Evolutionary conservation across 2,888 invertebrate species (phyloP), one percentile per base, ranked within the genome.

Genomic region (Leptinotarsa peninsularis): DNA sequence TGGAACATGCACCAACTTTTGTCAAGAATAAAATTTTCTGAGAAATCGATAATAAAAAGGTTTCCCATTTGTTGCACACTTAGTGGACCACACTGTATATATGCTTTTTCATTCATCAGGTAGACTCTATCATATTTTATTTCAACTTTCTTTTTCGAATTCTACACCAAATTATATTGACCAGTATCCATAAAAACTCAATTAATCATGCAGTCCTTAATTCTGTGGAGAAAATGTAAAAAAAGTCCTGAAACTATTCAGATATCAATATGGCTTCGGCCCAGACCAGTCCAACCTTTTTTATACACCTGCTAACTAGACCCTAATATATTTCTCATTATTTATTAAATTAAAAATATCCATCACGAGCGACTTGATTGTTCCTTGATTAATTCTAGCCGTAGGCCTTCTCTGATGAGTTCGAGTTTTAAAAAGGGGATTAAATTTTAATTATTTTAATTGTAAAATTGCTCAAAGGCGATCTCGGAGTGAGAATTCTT

Each of bases 261-360:
- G 63, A 63, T 63, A 63, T 63, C 63, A 63, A 63, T 63, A 63
- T 63, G 63, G 63, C 43, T 63, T 43, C 43, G 78, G 67, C 77
- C 76, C 76, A 78, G 76, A 80, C 75, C 80, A 77, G 85, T 74
- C 83, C 86, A 79, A 75, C 86, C 86, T 85, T 86, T 85, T 87
- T 86, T 85, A 83, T 86, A 83, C 87, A 87, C 87, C 87, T 87
- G 87, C 86, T 87, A 87, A 87, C 86, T 87, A 87, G 86, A 82
- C 82, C 85, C 83, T 85, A 86, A 86, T 87, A 84, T 83, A 85
- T 87, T 86, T 86, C 85, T 86, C 87, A 87, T 88, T 88, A 88
- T 88, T 88, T 88, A 88, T 88, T 88, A 88, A 88, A 88, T 87
- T 87, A 88, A 87, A 87, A 88, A 87, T 86, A 87, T 88, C 87